Evolutionary conservation across 1,140 invertebrate species (phyloP).

Genomic region (Trinorchestia longiramus): DNA sequence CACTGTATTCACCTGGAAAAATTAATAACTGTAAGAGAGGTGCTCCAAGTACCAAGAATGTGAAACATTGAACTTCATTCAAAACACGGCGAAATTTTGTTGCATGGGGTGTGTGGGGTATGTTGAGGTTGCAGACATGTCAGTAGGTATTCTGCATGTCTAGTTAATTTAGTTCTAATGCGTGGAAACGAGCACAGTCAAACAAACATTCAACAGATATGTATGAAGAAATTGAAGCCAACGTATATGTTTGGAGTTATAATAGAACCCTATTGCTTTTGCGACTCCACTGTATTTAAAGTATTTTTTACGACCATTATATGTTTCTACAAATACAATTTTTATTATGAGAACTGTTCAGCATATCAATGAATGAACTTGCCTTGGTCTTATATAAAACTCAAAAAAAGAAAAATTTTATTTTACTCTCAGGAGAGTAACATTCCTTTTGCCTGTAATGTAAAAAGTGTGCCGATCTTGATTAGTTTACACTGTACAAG

Average conservation of each 20-base stretch:
- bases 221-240: too few relatives aligned
- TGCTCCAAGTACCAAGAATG: background rate
- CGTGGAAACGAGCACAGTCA: too few relatives aligned
- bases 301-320: too few relatives aligned
- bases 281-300: too few relatives aligned
- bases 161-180: too few relatives aligned
- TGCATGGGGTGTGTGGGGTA: too few relatives aligned
- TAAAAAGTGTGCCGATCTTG: background rate
- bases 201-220: too few relatives aligned
- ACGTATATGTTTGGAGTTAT: too few relatives aligned
- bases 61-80: background rate
- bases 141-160: too few relatives aligned
- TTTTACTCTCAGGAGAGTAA: background rate
- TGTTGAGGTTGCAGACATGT: too few relatives aligned
- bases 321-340: background rate
- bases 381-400: background rate
- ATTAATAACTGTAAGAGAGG: background rate
- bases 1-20: background rate
- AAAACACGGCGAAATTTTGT: too few relatives aligned
- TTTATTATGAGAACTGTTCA: background rate
- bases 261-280: too few relatives aligned
- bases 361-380: background rate
- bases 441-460: background rate
- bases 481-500: background rate
- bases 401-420: background rate